Base-by-base conservation (phyloP, 2,797 vertebrate species). In the Acipenser transmontanus region DNA sequence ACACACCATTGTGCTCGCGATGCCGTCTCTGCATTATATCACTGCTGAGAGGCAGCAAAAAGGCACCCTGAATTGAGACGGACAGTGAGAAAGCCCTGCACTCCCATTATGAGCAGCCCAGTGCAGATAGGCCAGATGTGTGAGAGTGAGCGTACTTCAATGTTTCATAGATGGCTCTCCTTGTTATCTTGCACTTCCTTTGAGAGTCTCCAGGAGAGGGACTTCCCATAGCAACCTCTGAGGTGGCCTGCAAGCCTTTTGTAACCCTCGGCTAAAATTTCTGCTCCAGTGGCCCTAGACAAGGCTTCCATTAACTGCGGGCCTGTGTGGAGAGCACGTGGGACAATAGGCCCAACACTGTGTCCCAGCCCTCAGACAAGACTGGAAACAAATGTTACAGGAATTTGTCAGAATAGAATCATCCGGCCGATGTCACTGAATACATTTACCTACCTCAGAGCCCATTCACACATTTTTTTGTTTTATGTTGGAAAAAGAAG, bases 401-500 rank as follows among this genome's bases (percentile, higher is more conserved):
- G 87, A 86, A 88, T 88, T 87, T 87, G 78, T 75, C 91, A 92
- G 94, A 96, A 97, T 93, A 91, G 93, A 97, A 95, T 97, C 95
- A 96, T 95, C 93, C 93, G 93, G 94, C 95, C 87, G 76, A 85
- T 96, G 95, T 96, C 95, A 95, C 88, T 82, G 95, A 95, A 97
- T 98, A 94, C 93, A 97, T 97, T 96, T 95, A 97, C 96, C 96
- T 96, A 94, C 96, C 93, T 94, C 94, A 93, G 92, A 66, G 95
- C 79, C 89, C 85, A 93, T 96, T 98, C 94, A 96, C 80, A 66
- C 74, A 0, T 63, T 66, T 80, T 81, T 88, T 91, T 91, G 89
- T 90, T 89, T 88, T 91, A 89, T 78, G 72, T 77, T 73, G 69
- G 75, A 87, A 86, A 48, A 66, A 59, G 80, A 85, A 81, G 79